phyloP scores from a whole-genome alignment of 2,888 invertebrate genomes.

The Agelastica alni region DNA sequence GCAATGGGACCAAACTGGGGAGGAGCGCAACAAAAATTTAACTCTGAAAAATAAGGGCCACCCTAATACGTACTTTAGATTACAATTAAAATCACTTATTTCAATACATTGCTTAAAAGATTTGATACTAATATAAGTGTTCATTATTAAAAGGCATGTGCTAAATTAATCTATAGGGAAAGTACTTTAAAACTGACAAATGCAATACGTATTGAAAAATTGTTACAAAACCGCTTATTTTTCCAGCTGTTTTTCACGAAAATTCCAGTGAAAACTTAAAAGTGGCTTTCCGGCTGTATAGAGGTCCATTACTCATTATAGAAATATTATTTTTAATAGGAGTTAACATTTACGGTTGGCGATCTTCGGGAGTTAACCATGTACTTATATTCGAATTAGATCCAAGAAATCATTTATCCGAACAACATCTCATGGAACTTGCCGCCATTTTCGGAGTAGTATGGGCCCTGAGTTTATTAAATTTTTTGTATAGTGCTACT shows the following conservation, averaged over 20 bases:
- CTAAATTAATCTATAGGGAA: no score
- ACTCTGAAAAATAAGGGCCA: no score
- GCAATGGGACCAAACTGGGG: no score
- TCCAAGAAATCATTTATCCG: slow-evolving; percentile 75
- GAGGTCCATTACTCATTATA: slow-evolving; percentile 77
- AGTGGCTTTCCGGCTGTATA: slow-evolving; percentile 76
- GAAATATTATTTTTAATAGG: slow-evolving; percentile 78
- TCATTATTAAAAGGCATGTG: no score
- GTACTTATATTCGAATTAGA: slow-evolving; percentile 83
- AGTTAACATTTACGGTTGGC: slow-evolving; percentile 81
- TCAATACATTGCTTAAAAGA: no score
- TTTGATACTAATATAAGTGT: no score
- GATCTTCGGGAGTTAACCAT: slow-evolving; percentile 81
- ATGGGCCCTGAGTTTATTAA: slow-evolving; percentile 69
- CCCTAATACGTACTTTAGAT: no score
- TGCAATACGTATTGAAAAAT: no score
- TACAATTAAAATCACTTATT: no score
- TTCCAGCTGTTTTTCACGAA: slow-evolving; percentile 60
- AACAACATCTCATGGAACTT: slow-evolving; percentile 78
- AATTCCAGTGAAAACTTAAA: slow-evolving; percentile 62
- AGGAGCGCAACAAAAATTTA: no score
- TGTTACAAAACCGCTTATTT: no score
- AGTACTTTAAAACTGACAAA: no score
- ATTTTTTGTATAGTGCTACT: slow-evolving; percentile 68
- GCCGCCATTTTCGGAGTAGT: slow-evolving; percentile 77